phyloP scores from a whole-genome alignment of 2,888 invertebrate genomes.

The Aphidius colemani region DNA sequence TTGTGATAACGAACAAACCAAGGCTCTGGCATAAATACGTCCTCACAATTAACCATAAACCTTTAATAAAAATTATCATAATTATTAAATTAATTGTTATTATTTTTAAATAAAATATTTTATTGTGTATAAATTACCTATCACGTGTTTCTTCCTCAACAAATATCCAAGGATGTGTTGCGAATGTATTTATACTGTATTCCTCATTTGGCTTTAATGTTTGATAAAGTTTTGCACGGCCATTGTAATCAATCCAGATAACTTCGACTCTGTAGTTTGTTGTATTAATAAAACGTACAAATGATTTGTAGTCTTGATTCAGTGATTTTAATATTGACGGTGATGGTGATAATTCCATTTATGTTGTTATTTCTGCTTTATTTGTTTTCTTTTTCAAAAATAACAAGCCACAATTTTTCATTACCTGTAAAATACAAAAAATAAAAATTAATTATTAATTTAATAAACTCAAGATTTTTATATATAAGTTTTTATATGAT shows the following conservation, averaged over 20 bases:
- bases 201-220: conserved; percentile 64
- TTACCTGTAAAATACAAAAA: background rate
- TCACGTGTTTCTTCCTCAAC: conserved; percentile 73
- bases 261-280: conserved; percentile 67
- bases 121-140: conserved; percentile 56
- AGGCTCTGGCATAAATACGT: conserved; percentile 50
- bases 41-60: conserved; percentile 44
- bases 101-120: background rate
- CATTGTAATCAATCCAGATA: conserved; percentile 80
- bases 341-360: background rate
- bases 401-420: background rate
- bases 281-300: conserved; percentile 68
- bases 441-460: too few relatives aligned
- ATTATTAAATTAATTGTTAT: background rate
- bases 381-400: too few relatives aligned
- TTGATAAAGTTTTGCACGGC: conserved; percentile 67
- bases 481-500: too few relatives aligned
- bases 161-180: conserved; percentile 86
- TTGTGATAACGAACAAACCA: conserved; percentile 40
- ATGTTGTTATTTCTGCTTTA: too few relatives aligned
- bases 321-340: conserved; percentile 42
- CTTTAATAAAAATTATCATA: conserved; percentile 39
- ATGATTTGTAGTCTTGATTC: conserved; percentile 53
- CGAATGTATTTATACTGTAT: conserved; percentile 75
- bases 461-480: too few relatives aligned